Conservation (phyloP, 2,113 vertebrate species). For the Neodontobutis hainanensis region DNA sequence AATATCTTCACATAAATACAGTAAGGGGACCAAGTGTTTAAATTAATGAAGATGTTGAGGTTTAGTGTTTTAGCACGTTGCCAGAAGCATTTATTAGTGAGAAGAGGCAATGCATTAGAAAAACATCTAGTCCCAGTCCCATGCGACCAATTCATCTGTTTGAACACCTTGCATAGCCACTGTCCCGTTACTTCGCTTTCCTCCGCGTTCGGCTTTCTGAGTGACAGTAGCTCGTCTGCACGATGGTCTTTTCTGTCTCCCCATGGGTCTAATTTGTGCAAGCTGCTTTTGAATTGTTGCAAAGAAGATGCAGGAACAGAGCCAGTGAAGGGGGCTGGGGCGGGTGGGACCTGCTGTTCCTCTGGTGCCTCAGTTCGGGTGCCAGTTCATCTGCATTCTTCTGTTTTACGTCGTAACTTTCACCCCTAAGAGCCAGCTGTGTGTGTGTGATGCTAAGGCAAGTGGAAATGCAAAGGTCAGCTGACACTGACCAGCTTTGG, state of each 20-base stretch:
- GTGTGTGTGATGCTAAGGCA: conserved; percentile 17
- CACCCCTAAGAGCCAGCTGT: conserved; percentile 17
- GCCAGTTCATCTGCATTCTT: conserved; percentile 62
- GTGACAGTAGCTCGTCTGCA: conserved; percentile 64
- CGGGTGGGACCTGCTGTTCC: conserved; percentile 57
- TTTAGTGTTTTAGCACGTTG: conserved; percentile 12
- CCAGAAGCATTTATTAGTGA: conserved; percentile 43
- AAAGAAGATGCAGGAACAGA: conserved; percentile 73
- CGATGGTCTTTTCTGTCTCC: conserved; percentile 62
- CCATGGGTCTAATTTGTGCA: conserved; percentile 78
- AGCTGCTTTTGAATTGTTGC: conserved; percentile 72
- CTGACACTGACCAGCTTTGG: not conserved
- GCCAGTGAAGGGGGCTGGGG: conserved; percentile 59
- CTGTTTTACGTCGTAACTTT: conserved; percentile 33
- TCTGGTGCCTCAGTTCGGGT: conserved; percentile 50
- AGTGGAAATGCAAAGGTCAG: conserved; percentile 36
- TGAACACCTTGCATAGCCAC: conserved; percentile 44
- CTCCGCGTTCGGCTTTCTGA: conserved; percentile 41
- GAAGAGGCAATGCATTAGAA: conserved; percentile 29
- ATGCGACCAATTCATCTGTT: conserved; percentile 57
- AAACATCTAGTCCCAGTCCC: conserved; percentile 69
- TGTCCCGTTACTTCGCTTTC: conserved; percentile 41
- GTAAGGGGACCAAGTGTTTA: conserved; percentile 9
- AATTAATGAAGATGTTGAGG: conserved; percentile 14
- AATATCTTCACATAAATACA: conserved; percentile 4